Evolutionary conservation across 2,113 vertebrate species (phyloP).

Genomic region (Pica pica): DNA sequence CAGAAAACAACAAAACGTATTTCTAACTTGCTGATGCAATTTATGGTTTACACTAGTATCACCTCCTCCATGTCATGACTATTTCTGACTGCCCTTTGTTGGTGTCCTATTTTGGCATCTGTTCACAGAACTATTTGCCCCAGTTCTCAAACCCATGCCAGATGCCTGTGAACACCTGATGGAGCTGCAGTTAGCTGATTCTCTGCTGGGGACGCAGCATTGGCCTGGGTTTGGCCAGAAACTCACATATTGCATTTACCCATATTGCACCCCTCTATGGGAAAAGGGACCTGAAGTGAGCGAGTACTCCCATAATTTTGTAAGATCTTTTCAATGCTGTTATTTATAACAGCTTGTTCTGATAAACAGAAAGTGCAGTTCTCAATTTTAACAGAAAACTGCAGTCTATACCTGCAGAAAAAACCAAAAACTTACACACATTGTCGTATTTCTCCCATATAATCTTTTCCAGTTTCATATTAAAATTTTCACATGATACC

Average conservation of each 20-base stretch:
- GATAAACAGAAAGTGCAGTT: neutral
- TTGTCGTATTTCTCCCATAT: neutral
- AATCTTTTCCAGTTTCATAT: neutral
- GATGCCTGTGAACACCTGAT: neutral
- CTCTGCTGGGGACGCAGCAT: neutral
- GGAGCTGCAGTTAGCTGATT: neutral
- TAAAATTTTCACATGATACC: neutral
- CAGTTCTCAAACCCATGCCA: neutral
- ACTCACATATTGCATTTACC: neutral
- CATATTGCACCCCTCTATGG: neutral
- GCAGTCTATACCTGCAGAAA: neutral
- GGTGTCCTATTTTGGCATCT: neutral
- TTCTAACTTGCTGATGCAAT: neutral
- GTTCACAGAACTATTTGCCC: neutral
- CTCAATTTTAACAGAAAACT: neutral
- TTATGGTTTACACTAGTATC: neutral
- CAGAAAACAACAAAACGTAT: neutral
- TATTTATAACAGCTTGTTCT: neutral
- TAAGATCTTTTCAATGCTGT: neutral
- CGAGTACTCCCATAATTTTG: neutral
- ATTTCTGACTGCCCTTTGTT: neutral
- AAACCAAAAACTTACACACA: neutral
- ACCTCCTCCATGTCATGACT: neutral
- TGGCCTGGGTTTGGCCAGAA: neutral
- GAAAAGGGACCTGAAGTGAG: neutral